Base-by-base conservation (phyloP, 2,113 vertebrate species). In the Coptodon bakossiorum region DNA sequence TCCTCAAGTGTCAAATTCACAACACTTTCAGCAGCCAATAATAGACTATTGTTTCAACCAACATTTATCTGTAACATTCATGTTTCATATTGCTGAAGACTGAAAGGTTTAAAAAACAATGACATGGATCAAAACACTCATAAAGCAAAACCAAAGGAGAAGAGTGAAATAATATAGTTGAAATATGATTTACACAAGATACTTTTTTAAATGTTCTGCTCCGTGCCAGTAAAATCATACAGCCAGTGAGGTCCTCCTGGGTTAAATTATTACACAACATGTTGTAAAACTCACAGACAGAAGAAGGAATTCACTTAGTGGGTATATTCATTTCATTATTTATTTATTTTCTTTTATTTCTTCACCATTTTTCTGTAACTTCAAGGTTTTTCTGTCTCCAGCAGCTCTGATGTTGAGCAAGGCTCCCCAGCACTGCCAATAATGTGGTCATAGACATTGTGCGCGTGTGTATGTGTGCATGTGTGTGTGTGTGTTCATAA, bases 351-450 rank as follows among this genome's bases (percentile, higher is more conserved):
- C 50, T 86, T 83, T 45, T 40, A 63, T 81, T 88, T 85, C 10
- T 86, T 73, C 22, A 82, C 61, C 36, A 83, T 87, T 92, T 87
- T 53, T 82, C 38, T 90, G 85, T 91, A 82, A 89, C 45, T 57
- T 89, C 38, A 82, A 83, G 52, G 56, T 79, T 76, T 88, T 86
- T 91, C 79, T 87, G 76, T 86, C 76, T 88, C 83, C 82, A 89
- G 78, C 89, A 81, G 84, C 71, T 90, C 86, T 85, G 82, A 83
- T 90, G 83, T 92, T 91, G 86, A 90, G 86, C 84, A 90, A 93
- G 57, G 68, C 83, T 59, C 73, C 2, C 45, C 24, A 84, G 68
- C 48, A 29, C 40, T 90, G 86, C 88, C 91, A 93, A 52, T 13
- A 16, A 81, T 89, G 83, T 89, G 90, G 85, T 88, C 85, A 84